These are phyloP conservation scores for Priocnemis perturbator DNA, from an alignment of 2,888 invertebrate genomes.

Conservation along the genomic window DNA sequence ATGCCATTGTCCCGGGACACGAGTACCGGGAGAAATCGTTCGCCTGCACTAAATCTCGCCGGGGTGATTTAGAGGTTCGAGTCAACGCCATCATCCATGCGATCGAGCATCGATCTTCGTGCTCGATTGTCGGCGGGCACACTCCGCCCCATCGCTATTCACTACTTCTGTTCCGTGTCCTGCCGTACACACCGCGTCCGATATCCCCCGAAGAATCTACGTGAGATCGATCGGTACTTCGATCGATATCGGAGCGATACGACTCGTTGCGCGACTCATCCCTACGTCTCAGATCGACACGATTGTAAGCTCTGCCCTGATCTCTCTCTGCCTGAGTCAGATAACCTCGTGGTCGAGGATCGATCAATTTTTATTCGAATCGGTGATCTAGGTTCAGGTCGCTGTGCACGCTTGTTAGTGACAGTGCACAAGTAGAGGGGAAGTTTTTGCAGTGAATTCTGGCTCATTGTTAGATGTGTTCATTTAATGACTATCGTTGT, in stretches of 20 bases:
- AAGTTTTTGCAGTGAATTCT: too few relatives aligned
- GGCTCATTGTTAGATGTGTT: too few relatives aligned
- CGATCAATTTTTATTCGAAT: too few relatives aligned
- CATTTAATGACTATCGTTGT: too few relatives aligned
- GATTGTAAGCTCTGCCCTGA: conserved; percentile 15
- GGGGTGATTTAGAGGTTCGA: conserved; percentile 61
- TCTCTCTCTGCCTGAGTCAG: conserved; percentile 23
- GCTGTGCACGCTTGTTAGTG: too few relatives aligned
- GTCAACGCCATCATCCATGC: conserved; percentile 57
- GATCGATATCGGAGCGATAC: conserved; percentile 50
- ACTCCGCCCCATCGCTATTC: conserved; percentile 39
- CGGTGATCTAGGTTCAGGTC: too few relatives aligned
- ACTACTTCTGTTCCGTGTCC: conserved; percentile 22
- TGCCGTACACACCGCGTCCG: background rate
- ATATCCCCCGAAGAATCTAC: conserved; percentile 38
- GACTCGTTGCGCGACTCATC: conserved; percentile 6
- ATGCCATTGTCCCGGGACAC: conserved; percentile 41
- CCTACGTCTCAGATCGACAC: conserved; percentile 24
- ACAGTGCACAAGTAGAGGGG: too few relatives aligned
- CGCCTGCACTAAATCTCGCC: conserved; percentile 44
- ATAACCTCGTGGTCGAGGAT: conserved; percentile 23
- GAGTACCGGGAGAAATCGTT: conserved; percentile 19
- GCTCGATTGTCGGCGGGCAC: conserved; percentile 47
- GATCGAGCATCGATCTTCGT: conserved; percentile 63
- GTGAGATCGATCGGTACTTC: conserved; percentile 54